Evolutionary conservation across 2,888 invertebrate genomes (phyloP), one percentile per base, ranked within the genome.

Genomic region (Carabus problematicus): DNA sequence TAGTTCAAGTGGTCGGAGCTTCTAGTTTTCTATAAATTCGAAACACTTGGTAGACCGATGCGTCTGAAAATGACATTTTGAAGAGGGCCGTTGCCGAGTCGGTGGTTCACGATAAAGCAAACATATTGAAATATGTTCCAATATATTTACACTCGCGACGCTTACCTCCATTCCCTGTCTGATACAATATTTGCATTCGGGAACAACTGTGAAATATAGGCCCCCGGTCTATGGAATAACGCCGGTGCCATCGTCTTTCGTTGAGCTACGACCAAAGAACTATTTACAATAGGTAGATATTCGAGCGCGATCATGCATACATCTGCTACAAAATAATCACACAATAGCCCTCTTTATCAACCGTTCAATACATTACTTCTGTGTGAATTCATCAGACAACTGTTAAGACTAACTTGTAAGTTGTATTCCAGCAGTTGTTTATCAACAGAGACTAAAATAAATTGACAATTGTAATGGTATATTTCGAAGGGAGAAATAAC

Each of bases 121-220:
- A 59, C 66, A 59, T 66, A 59, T 66, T 66, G 66, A 66, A 66
- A 66, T 66, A 66, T 66, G 66, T 59, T 66, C 66, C 66, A 66
- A 59, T 66, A 66, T 66, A 66, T 66, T 66, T 66, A 66, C 66
- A 47, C 40, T 40, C 59, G 41, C 11, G 42, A 66, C 64, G 64
- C 49, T 66, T 66, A 66, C 66, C 66, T 66, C 45, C 58, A 49
- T 66, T 58, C 59, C 9, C 66, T 66, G 66, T 66, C 66, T 49
- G 47, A 66, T 49, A 66, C 66, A 66, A 66, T 66, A 66, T 66
- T 59, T 66, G 66, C 59, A 59, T 66, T 58, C 41, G 59, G 14
- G 41, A 64, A 47, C 47, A 47, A 47, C 45, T 66, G 66, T 66
- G 59, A 66, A 64, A 64, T 64, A 56, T 18, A 43, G 14, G 52